Evolutionary conservation across 1,140 invertebrate species (phyloP), one percentile per base, ranked within the genome.

Genomic region (Eubasilissa regina): DNA sequence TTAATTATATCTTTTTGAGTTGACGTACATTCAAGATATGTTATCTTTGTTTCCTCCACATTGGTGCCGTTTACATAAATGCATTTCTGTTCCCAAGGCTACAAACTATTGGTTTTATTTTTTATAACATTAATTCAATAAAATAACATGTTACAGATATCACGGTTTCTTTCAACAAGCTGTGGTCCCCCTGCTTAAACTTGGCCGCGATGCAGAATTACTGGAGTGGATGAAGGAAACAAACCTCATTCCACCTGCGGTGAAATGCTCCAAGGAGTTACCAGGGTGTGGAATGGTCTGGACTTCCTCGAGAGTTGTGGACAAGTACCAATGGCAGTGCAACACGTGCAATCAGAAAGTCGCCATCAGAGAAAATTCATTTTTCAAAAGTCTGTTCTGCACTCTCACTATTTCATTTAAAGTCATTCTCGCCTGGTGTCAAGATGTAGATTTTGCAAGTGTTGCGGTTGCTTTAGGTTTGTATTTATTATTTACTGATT

Each of bases 251-350:
- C 66, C 53, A 15, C 48, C 75, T 3, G 7, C 48, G 11, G 66
- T 48, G 4, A 79, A 79, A 79, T 83, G 82, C 35, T 7, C 62
- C 15, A 81, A 75, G 9, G 51, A 79, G 21, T n/a, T 48, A 10
- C 62, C 74, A 6, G 80, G 72, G 4, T 81, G 80, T 53, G 10
- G 6, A 11, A 83, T 81, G 77, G 51, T 43, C 3, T 76, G 77
- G 75, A 75, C 55, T 1, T 15, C 68, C 1, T 64, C 80, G 1
- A 81, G 77, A 78, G 82, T 83, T 11, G 80, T 83, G 3, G 82
- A 83, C 48, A 83, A 83, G 70, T 83, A 60, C 53, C 82, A 81
- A 21, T 83, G 82, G 82, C 77, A 83, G 13, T 83, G 82, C 47
- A 77, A 78, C 64, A 60, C 11, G 35, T 83, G 82, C 17, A 79